These are phyloP conservation scores for Corynorhinus townsendii DNA, from an alignment of 2,113 vertebrate genomes.

Conservation along the genomic window DNA sequence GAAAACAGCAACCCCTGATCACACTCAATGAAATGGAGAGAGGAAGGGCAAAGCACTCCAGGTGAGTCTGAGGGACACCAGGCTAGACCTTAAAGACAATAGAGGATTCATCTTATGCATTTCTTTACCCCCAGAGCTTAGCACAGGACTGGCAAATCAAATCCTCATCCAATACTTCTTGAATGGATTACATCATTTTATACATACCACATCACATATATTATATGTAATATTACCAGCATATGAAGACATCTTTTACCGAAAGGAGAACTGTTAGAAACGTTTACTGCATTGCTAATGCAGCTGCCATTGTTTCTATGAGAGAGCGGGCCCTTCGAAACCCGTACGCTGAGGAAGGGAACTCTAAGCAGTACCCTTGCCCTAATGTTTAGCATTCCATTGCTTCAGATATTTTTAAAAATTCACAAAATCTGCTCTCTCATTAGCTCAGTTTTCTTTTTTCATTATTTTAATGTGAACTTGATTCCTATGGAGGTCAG, in stretches of 20 bases:
- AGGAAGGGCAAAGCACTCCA: not conserved
- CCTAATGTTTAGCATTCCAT: not conserved
- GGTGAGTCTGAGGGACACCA: not conserved
- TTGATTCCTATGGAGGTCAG: constrained; percentile 23
- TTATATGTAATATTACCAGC: not conserved
- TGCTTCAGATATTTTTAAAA: not conserved
- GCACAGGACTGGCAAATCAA: not conserved
- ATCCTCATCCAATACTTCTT: not conserved
- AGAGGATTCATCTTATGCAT: not conserved
- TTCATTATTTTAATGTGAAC: constrained; percentile 52
- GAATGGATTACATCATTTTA: not conserved
- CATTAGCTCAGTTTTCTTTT: constrained; percentile 1
- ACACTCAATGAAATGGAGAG: not conserved
- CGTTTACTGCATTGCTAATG: not conserved
- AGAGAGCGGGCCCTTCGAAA: not conserved
- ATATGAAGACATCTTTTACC: not conserved
- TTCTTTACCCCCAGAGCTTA: not conserved
- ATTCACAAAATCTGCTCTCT: constrained; percentile 39
- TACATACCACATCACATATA: not conserved
- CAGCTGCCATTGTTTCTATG: not conserved
- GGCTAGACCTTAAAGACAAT: not conserved
- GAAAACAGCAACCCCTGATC: not conserved
- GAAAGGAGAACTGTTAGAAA: not conserved
- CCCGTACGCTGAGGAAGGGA: not conserved
- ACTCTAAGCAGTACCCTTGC: not conserved